phyloP scores from a whole-genome alignment of 2,888 invertebrate genomes.

The Isotomurus palustris region DNA sequence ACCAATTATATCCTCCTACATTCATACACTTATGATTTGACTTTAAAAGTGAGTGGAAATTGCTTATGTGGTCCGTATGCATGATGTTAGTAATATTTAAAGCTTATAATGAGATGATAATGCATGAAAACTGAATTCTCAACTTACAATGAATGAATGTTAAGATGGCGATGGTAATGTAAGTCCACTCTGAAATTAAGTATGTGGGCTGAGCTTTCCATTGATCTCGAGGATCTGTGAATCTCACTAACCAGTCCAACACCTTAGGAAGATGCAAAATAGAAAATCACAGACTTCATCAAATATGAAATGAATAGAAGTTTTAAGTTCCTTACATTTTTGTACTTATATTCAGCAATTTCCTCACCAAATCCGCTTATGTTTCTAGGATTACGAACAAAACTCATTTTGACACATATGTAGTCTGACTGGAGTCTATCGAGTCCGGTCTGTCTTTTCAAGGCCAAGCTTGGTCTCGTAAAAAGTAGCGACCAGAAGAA shows the following conservation, averaged over 20 bases:
- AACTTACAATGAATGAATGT: slow-evolving; percentile 65
- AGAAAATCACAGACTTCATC: background rate
- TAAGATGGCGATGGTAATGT: slow-evolving; percentile 59
- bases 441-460: too few species aligned
- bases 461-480: too few species aligned
- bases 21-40: too few species aligned
- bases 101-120: too few species aligned
- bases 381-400: background rate
- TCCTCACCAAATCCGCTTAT: slow-evolving; percentile 43
- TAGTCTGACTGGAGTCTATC: too few species aligned
- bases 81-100: too few species aligned
- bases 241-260: slow-evolving; percentile 60
- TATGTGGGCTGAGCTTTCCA: slow-evolving; percentile 66
- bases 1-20: too few species aligned
- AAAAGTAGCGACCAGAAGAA: too few species aligned
- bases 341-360: slow-evolving; percentile 43
- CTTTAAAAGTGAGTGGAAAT: too few species aligned
- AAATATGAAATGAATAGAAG: background rate
- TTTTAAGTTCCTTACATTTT: slow-evolving; percentile 32
- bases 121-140: too few species aligned
- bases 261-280: slow-evolving; percentile 50
- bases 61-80: too few species aligned
- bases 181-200: slow-evolving; percentile 61
- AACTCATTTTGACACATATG: background rate
- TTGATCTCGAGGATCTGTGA: slow-evolving; percentile 56